A percentile compares a stretch with the other conserved stretches of the same genome.
phyloP scores from a whole-genome alignment of 2,888 invertebrate species.

The Ochropleura leucogaster region DNA sequence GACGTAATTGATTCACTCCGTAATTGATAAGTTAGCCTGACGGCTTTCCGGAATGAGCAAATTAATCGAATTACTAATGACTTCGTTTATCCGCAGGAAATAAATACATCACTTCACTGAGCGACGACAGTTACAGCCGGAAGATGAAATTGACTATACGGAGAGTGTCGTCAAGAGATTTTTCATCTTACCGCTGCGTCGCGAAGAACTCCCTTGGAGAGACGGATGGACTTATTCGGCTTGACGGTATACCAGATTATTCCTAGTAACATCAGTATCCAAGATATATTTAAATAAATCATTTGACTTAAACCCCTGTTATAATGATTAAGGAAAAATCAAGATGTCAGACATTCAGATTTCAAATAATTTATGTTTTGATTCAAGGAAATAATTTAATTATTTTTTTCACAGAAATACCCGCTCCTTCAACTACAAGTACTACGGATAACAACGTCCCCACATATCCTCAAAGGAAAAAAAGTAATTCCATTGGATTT shows the following conservation, averaged over 20 bases:
- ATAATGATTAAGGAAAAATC: background rate
- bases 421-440: constrained; percentile 94
- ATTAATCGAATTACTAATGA: constrained; percentile 59
- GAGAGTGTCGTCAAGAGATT: constrained; percentile 94
- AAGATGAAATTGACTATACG: constrained; percentile 97
- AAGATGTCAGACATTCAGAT: too few relatives aligned
- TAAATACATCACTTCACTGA: constrained; percentile 96
- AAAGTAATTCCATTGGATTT: constrained; percentile 85
- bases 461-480: constrained; percentile 91
- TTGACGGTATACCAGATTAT: constrained; percentile 93
- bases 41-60: constrained; percentile 48
- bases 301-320: constrained; percentile 18
- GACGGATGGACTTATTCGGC: constrained; percentile 96
- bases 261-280: constrained; percentile 62
- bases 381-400: constrained; percentile 8
- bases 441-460: constrained; percentile 90
- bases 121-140: constrained; percentile 96
- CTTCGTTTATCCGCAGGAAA: constrained; percentile 91
- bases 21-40: constrained; percentile 61
- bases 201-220: constrained; percentile 97
- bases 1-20: constrained; percentile 45
- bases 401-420: constrained; percentile 92
- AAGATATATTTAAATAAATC: constrained; percentile 48
- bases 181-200: constrained; percentile 97
- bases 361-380: background rate